Evolutionary conservation across 1,140 invertebrate genomes (phyloP).

Genomic region (Drosophila hydei): DNA sequence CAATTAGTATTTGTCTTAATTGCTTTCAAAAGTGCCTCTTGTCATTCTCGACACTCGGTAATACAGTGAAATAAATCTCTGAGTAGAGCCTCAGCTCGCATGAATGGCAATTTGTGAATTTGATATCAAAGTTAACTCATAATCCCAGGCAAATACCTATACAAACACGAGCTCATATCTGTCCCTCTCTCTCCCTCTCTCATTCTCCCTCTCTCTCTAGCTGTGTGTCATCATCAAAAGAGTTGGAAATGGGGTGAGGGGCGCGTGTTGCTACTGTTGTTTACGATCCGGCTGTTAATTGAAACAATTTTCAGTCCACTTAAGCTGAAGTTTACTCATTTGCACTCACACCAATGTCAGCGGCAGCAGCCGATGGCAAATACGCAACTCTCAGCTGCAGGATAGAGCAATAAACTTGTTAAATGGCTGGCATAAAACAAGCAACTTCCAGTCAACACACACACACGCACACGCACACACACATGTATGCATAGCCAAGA

Average conservation of each 20-base stretch:
- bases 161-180: too few relatives aligned
- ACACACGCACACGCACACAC: conserved; percentile 2
- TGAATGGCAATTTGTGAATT: conserved; percentile 47
- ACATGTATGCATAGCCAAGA: conserved; percentile 13
- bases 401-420: conserved; percentile 60
- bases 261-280: conserved; percentile 11
- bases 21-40: conserved; percentile 44
- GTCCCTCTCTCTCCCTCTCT: too few relatives aligned
- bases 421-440: conserved; percentile 59
- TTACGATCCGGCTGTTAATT: conserved; percentile 59
- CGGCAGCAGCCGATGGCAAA: conserved; percentile 27
- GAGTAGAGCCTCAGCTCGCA: conserved; percentile 25
- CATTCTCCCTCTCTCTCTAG: background rate
- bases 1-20: conserved; percentile 50
- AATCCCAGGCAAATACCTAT: conserved; percentile 31
- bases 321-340: conserved; percentile 50
- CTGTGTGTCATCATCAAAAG: conserved; percentile 43
- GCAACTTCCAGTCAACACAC: conserved; percentile 28
- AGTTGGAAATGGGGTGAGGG: conserved; percentile 40
- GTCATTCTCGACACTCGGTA: conserved; percentile 11
- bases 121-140: conserved; percentile 49
- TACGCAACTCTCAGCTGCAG: conserved; percentile 51
- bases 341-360: conserved; percentile 29
- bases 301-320: conserved; percentile 67
- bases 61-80: conserved; percentile 19